These are phyloP conservation scores for Siphlonurus alternatus DNA, from an alignment of 2,888 invertebrate genomes.

Conservation along the genomic window DNA sequence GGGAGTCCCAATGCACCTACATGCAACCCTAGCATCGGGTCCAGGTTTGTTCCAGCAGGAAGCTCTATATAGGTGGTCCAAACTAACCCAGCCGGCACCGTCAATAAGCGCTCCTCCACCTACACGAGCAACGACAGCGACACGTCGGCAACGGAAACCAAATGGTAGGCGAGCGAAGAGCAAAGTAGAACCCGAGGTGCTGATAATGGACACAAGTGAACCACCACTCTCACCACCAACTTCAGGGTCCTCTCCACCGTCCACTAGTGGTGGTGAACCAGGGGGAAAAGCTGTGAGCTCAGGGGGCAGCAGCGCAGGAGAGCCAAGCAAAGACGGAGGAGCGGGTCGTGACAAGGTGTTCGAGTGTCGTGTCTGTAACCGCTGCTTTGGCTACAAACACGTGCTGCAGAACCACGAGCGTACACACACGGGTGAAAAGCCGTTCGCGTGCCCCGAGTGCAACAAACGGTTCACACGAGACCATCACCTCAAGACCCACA, in stretches of 20 bases:
- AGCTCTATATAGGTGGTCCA: constrained; percentile 10
- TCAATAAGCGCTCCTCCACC: constrained; percentile 4
- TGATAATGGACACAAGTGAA: constrained; percentile 24
- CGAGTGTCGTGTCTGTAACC: constrained; percentile 72
- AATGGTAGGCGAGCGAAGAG: constrained; percentile 12
- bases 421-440: constrained; percentile 89
- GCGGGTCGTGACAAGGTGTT: constrained; percentile 59
- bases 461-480: constrained; percentile 85
- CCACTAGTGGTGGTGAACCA: constrained; percentile 11
- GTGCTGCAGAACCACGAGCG: constrained; percentile 88
- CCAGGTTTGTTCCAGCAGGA: constrained; percentile 44
- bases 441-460: constrained; percentile 82
- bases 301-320: constrained; percentile 20
- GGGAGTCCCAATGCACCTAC: constrained; percentile 33
- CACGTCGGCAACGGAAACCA: constrained; percentile 29
- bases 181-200: constrained; percentile 19
- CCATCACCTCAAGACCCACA: constrained; percentile 85
- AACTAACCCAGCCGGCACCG: constrained; percentile 8
- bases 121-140: constrained; percentile 23
- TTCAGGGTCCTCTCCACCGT: constrained; percentile 27
- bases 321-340: constrained; percentile 15
- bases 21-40: constrained; percentile 36
- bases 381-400: constrained; percentile 87
- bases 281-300: constrained; percentile 20
- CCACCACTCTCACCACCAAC: constrained; percentile 36